Evolutionary conservation across 2,888 invertebrate genomes (phyloP).

Genomic region (Muschampia plurimacula): DNA sequence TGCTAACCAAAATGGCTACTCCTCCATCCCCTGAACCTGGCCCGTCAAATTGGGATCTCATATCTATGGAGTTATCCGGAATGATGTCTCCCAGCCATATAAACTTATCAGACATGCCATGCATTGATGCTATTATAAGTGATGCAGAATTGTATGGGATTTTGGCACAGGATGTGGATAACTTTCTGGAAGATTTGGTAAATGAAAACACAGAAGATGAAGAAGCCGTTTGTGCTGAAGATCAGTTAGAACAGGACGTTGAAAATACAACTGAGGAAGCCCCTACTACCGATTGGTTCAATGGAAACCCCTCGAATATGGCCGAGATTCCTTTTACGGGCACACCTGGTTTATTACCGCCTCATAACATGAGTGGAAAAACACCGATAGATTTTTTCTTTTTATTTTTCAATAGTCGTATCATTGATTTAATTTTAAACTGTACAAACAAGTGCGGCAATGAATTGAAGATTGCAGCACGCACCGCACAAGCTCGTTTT

Average conservation of each 20-base stretch:
- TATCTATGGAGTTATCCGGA: conserved; percentile 37
- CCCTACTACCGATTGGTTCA: conserved; percentile 37
- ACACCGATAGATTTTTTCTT: conserved; percentile 45
- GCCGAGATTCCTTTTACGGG: conserved; percentile 45
- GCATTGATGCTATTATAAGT: conserved; percentile 25
- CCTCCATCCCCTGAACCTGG: conserved; percentile 33
- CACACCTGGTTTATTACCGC: conserved; percentile 46
- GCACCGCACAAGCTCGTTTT: conserved; percentile 33
- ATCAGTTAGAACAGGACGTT: conserved; percentile 21
- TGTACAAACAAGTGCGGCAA: conserved; percentile 40
- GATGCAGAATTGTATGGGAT: conserved; percentile 42
- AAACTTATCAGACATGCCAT: conserved; percentile 38
- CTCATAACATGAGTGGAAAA: conserved; percentile 44
- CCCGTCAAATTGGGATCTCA: conserved; percentile 31
- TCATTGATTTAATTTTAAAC: background rate
- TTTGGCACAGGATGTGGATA: conserved; percentile 26
- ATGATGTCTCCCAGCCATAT: conserved; percentile 39
- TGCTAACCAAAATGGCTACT: conserved; percentile 3
- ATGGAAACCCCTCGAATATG: conserved; percentile 46
- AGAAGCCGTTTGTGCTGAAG: conserved; percentile 31
- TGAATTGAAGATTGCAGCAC: conserved; percentile 36
- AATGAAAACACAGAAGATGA: conserved; percentile 39
- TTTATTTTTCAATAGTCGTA: conserved; percentile 36
- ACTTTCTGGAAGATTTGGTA: conserved; percentile 7
- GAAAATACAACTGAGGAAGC: conserved; percentile 39